Conservation (phyloP, 2,113 vertebrate genomes). For the Chloropsis hardwickii region DNA sequence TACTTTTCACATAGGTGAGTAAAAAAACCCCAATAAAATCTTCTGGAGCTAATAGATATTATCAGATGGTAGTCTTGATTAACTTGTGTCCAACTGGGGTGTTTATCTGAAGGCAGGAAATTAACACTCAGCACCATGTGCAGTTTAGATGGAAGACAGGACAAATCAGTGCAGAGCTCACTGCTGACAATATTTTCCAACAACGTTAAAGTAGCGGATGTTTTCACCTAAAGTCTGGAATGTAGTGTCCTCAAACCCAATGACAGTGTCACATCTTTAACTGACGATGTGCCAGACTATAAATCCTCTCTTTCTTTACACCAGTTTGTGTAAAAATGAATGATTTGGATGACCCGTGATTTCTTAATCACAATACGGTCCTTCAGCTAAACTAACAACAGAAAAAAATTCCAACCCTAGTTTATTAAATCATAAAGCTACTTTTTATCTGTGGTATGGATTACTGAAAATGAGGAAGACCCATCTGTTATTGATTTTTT, state of each 20-base stretch:
- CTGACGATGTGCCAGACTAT: not conserved
- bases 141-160: conserved; percentile 34
- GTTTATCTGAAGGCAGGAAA: conserved; percentile 64
- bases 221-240: conserved; percentile 56
- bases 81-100: not conserved
- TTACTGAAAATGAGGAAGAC: not conserved
- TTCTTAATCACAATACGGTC: not conserved
- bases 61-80: not conserved
- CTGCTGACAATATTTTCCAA: conserved; percentile 37
- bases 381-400: not conserved
- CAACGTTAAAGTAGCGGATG: conserved; percentile 45
- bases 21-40: not conserved
- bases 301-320: not conserved
- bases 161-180: conserved; percentile 13
- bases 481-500: not conserved
- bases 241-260: conserved; percentile 23
- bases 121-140: conserved; percentile 24
- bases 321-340: not conserved
- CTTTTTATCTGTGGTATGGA: not conserved
- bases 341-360: not conserved
- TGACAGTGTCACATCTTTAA: conserved; percentile 4
- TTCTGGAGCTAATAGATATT: not conserved
- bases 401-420: accelerated
- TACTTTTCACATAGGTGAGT: not conserved
- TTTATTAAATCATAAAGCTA: not conserved